These are phyloP conservation scores for Salvelinus namaycush DNA, from an alignment of 2,113 vertebrate species.

Conservation along the genomic window DNA sequence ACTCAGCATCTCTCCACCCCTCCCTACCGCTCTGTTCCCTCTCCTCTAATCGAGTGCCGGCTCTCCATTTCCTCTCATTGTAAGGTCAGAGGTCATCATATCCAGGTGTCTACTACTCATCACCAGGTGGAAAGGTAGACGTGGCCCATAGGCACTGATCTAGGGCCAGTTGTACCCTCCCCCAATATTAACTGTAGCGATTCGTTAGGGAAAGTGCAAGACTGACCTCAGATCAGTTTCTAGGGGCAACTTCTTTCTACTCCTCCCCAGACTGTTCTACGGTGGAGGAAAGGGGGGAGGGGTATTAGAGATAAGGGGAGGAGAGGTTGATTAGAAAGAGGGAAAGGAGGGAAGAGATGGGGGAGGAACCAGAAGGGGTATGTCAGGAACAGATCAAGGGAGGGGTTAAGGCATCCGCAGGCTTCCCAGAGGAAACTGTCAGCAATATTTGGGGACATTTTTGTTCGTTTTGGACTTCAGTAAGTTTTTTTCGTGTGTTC, in stretches of 20 bases:
- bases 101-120: slow-evolving; percentile 45
- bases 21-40: background rate
- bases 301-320: background rate
- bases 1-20: background rate
- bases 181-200: background rate
- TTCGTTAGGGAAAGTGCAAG: background rate
- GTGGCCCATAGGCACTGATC: background rate
- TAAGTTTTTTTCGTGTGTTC: too few species aligned
- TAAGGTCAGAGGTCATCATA: slow-evolving; percentile 45
- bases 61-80: slow-evolving; percentile 38
- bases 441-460: too few species aligned
- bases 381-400: background rate
- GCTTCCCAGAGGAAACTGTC: too few species aligned
- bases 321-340: background rate
- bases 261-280: background rate
- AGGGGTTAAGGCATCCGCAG: background rate
- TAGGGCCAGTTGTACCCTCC: background rate
- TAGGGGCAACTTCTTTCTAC: background rate
- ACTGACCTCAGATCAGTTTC: background rate
- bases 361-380: background rate
- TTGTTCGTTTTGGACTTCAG: too few species aligned
- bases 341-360: background rate
- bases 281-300: background rate
- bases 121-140: slow-evolving; percentile 10
- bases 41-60: slow-evolving; percentile 49